Evolutionary conservation across 1,140 invertebrate genomes (phyloP).

Genomic region (Bombyx mandarina): DNA sequence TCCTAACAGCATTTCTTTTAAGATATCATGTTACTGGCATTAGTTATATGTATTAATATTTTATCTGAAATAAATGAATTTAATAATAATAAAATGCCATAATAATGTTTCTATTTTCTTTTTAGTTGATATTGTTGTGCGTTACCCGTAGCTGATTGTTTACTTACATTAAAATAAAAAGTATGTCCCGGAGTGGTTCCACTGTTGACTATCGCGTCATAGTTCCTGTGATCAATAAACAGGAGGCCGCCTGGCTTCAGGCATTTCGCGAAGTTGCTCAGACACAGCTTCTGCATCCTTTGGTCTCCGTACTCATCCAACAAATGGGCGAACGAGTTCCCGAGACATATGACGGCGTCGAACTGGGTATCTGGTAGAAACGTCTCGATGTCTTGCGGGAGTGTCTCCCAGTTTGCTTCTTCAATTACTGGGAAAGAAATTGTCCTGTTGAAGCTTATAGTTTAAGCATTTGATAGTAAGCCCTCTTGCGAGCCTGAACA

Average conservation of each 20-base stretch:
- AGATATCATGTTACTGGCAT: too few species aligned
- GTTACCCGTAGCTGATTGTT: too few species aligned
- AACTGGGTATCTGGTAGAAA: conserved; percentile 75
- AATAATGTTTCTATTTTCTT: too few species aligned
- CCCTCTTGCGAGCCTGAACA: too few species aligned
- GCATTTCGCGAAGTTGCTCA: conserved; percentile 84
- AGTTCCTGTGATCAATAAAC: conserved; percentile 90
- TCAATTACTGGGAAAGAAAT: conserved; percentile 75
- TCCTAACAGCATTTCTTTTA: too few species aligned
- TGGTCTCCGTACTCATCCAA: conserved; percentile 84
- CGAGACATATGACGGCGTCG: conserved; percentile 88
- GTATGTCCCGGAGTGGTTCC: conserved; percentile 83
- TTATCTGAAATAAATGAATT: too few species aligned
- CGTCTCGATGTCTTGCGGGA: conserved; percentile 78
- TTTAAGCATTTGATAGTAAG: too few species aligned
- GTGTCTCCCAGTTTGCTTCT: conserved; percentile 84
- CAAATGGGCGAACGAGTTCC: conserved; percentile 92
- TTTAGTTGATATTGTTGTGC: too few species aligned
- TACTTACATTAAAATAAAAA: conserved; percentile 89
- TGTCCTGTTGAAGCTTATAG: too few species aligned
- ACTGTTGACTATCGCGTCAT: conserved; percentile 83
- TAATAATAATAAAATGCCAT: too few species aligned
- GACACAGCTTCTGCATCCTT: conserved; percentile 81
- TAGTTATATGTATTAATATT: too few species aligned
- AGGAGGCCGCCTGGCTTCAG: conserved; percentile 87